Percentiles rank a stretch among this genome's conserved stretches.
phyloP scores from a whole-genome alignment of 2,888 invertebrate genomes.

The Calameuta pallipes region DNA sequence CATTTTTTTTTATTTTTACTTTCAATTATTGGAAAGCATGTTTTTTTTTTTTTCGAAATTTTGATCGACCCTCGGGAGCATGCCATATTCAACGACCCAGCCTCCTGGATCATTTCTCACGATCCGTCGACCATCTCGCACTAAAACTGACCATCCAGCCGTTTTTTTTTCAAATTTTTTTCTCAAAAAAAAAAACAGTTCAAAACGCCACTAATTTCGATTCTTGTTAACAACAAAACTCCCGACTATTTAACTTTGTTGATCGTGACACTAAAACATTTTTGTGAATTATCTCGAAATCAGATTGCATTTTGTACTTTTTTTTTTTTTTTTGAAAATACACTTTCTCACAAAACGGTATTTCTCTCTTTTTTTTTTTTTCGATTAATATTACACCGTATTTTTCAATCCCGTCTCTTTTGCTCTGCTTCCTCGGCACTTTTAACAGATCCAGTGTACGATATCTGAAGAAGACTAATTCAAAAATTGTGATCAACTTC shows the following conservation, averaged over 20 bases:
- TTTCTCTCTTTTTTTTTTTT: background rate
- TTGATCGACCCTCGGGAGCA: slow-evolving; percentile 3
- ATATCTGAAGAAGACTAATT: background rate
- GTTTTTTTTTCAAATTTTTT: background rate
- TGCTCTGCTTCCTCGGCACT: background rate
- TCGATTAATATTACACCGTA: background rate
- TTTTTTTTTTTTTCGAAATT: background rate
- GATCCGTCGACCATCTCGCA: background rate
- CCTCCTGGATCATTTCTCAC: slow-evolving; percentile 13
- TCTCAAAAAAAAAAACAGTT: background rate
- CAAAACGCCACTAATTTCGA: background rate
- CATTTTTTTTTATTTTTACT: background rate
- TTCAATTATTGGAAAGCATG: background rate
- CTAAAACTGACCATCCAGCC: background rate
- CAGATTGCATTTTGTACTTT: background rate
- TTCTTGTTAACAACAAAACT: background rate
- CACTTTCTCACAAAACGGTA: no score
- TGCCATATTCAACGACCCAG: slow-evolving; percentile 18
- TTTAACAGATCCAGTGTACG: background rate
- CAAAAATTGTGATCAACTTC: background rate
- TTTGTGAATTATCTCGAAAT: background rate
- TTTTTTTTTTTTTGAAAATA: background rate
- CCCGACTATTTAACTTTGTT: background rate
- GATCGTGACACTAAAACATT: background rate
- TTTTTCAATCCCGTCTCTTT: background rate